These are phyloP conservation scores for Stenodema calcarata DNA, from an alignment of 2,888 invertebrate genomes.

Conservation along the genomic window DNA sequence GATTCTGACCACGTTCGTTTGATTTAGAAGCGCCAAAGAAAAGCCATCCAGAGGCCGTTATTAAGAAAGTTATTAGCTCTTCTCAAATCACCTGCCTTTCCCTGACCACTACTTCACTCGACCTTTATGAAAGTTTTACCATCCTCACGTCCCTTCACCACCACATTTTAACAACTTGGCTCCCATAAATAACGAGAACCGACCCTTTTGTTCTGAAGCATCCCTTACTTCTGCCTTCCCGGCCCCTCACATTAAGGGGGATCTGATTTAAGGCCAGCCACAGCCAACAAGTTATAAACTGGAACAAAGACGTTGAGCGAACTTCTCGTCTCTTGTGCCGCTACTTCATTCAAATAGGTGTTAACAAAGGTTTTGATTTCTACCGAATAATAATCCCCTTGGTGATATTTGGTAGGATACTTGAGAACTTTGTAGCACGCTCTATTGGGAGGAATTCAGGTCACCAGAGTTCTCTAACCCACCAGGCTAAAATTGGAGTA, in stretches of 20 bases:
- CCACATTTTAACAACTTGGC: slow-evolving; percentile 24
- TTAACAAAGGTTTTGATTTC: background rate
- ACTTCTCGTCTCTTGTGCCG: background rate
- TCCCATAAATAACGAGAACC: slow-evolving; percentile 15
- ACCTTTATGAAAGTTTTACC: slow-evolving; percentile 44
- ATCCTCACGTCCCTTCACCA: background rate
- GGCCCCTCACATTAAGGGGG: background rate
- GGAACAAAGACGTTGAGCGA: background rate
- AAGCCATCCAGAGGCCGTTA: slow-evolving; percentile 28
- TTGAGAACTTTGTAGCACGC: no score
- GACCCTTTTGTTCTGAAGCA: slow-evolving; percentile 31
- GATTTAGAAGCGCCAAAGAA: slow-evolving; percentile 16
- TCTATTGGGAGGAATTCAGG: no score
- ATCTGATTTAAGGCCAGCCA: slow-evolving; percentile 31
- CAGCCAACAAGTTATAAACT: background rate
- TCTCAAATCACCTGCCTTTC: slow-evolving; percentile 32
- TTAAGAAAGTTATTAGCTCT: slow-evolving; percentile 48
- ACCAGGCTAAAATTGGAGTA: no score
- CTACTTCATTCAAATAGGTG: background rate
- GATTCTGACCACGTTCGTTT: slow-evolving; percentile 32
- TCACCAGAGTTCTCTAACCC: no score
- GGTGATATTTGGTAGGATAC: no score
- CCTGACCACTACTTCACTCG: slow-evolving; percentile 28
- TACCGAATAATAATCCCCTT: background rate
- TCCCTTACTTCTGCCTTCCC: background rate